Evolutionary conservation across 2,888 invertebrate genomes (phyloP), one percentile per base, ranked within the genome.

Genomic region (Malthinus flaveolus): DNA sequence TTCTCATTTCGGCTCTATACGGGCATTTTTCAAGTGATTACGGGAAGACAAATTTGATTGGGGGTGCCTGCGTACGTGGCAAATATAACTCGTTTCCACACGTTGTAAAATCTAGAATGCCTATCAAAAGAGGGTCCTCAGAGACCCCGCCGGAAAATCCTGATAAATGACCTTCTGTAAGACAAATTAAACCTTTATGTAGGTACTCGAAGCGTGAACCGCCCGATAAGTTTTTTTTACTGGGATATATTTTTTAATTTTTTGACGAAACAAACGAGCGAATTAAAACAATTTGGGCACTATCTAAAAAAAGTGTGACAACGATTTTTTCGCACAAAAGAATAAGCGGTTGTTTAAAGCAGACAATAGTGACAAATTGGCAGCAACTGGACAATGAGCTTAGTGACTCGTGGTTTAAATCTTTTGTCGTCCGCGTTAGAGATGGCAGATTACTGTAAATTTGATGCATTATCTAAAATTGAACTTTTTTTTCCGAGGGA

Each of bases 361-460:
- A 60, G 60, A 60, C 60, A 60, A 60, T 60, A 48, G 56, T 56
- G 60, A 60, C 60, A 60, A 60, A 60, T 60, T 60, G 60, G 60
- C 56, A 56, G 47, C 56, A 48, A 48, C 52, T 35, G 60, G 60
- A 60, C 60, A 60, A 60, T 60, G 52, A 52, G 60, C 51, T 56
- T 56, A 51, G 39, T 56, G 56, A 56, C 44, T 60, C 56, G 56
- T 55, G 56, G 60, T 55, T 59, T 59, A 50, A 55, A 54, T 48
- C 59, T 55, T 59, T 59, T 59, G 59, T 59, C 55, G 51, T 59
- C 54, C 46, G 47, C 59, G 59, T 59, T 59, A 59, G 54, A 59
- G 55, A 59, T 59, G 59, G 55, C 32, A 55, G 55, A 59, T 59
- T 59, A 55, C 59, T 55, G 55, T 50, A 59, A 59, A 59, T 59